phyloP scores from a whole-genome alignment of 37 sponge, comb jelly and placozoan species.

The Hexactinellida sp. region DNA sequence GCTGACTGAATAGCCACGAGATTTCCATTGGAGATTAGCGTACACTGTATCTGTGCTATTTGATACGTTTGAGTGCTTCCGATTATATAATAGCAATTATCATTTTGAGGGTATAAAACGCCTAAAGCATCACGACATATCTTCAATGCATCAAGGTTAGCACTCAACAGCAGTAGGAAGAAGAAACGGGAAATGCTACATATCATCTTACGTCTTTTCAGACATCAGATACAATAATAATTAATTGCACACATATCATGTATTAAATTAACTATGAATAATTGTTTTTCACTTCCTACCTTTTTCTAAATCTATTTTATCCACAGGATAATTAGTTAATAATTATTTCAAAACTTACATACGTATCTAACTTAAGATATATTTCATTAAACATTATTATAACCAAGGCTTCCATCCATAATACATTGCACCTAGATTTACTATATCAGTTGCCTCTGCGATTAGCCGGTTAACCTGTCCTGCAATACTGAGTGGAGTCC shows the following conservation, averaged over 20 bases:
- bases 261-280: background rate
- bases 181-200: background rate
- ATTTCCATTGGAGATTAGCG: background rate
- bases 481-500: slow-evolving; percentile 57
- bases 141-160: background rate
- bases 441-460: slow-evolving; percentile 73
- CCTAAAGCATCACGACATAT: background rate
- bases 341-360: background rate
- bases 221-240: too few species aligned
- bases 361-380: background rate
- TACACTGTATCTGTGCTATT: background rate
- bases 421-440: slow-evolving; percentile 60
- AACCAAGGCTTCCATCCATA: slow-evolving; percentile 98
- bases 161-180: background rate
- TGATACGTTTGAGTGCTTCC: background rate
- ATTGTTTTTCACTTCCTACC: background rate
- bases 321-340: background rate
- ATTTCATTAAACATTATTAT: slow-evolving; percentile 20
- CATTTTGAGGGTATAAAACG: background rate
- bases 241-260: too few species aligned
- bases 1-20: background rate
- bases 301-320: too few species aligned
- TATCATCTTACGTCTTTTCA: background rate
- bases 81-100: background rate
- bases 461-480: slow-evolving; percentile 92